Evolutionary conservation across 2,797 vertebrate genomes (phyloP), one percentile per base, ranked within the genome.

Genomic region (Acanthurus leucopareius): DNA sequence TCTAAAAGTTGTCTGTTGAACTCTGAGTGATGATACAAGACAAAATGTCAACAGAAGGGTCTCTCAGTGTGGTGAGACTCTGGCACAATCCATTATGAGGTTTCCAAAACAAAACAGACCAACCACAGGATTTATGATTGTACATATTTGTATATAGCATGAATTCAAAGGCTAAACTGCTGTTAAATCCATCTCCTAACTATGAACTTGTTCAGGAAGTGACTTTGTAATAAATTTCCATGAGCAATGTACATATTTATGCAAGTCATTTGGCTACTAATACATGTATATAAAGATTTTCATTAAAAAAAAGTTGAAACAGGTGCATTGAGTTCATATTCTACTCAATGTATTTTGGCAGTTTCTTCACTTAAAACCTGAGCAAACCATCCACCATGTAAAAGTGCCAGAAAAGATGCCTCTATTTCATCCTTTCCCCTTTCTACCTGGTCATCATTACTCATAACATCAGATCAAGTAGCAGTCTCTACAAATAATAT

Each of bases 91-190:
- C 5, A 3, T 22, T 47, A 52, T 74, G 20, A 54, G 44, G 60
- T 65, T 68, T 40, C 51, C 10, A 64, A 56, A 64, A 42, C 10
- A 60, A 69, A 73, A 48, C 5, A 3, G 38, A 64, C 44, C 15
- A 42, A 44, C 32, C 11, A 40, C 35, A 20, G 15, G 51, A 53
- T 53, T 45, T 45, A 22, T 45, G 13, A 47, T 45, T 4, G 6
- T 20, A 56, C 10, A 48, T 40, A 25, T 59, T 20, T 42, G 49
- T 48, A 70, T 51, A 16, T 40, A 56, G 28, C 15, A 5, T 10
- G 16, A 64, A 69, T 58, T 64, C 19, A 35, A 78, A 65, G 48
- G 40, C 45, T 52, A n/a, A 60, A 48, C 20, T 19, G 4, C n/a
- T 44, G 22, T 49, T 54, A 63, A 71, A 35, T 59, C 8, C 35